Evolutionary conservation across 2,888 invertebrate genomes (phyloP).

Genomic region (Ariolimax columbianus): DNA sequence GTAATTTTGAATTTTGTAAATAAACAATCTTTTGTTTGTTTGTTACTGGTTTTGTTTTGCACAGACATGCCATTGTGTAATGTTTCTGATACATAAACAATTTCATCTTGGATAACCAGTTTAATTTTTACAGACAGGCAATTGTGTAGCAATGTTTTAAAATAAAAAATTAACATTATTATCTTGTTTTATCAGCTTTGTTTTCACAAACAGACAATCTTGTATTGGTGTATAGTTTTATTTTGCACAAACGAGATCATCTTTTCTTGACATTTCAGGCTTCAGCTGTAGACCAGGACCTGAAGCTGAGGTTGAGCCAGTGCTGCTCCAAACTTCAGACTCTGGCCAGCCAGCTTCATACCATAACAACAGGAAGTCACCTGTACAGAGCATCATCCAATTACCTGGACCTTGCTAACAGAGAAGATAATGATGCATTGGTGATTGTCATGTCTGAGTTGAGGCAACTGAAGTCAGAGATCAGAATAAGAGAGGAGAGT

Average conservation of each 20-base stretch:
- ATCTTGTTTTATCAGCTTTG: too few species aligned
- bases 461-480: conserved; percentile 22
- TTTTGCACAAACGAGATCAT: not conserved
- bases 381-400: not conserved
- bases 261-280: not conserved
- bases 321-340: conserved; percentile 47
- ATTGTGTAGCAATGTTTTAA: too few species aligned
- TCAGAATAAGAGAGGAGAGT: not conserved
- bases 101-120: too few species aligned
- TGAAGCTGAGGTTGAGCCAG: conserved; percentile 27
- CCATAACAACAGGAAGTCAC: conserved; percentile 1
- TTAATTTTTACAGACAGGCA: too few species aligned
- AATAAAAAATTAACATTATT: too few species aligned
- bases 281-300: conserved; percentile 39
- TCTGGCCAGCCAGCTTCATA: conserved; percentile 32
- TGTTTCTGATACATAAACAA: too few species aligned
- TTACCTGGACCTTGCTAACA: not conserved
- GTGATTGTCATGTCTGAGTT: conserved; percentile 27
- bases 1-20: too few species aligned
- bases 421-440: conserved; percentile 15
- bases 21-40: too few species aligned
- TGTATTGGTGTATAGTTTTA: not conserved
- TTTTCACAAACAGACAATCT: not conserved
- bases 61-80: too few species aligned
- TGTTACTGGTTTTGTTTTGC: too few species aligned